Evolutionary conservation across 2,797 vertebrate species (phyloP).

Genomic region (Zenarchopterus dispar): DNA sequence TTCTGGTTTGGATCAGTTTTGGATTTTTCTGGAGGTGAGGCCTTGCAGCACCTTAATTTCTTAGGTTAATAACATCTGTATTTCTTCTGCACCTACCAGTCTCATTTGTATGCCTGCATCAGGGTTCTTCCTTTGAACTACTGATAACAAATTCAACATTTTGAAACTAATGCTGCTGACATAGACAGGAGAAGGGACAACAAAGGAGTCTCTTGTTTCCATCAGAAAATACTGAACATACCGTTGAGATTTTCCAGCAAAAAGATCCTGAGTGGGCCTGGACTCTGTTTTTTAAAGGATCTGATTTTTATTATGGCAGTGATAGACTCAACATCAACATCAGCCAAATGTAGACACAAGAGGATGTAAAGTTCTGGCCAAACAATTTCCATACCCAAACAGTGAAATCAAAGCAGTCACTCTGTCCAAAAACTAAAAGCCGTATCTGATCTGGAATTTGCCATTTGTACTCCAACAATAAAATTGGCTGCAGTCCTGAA

Average conservation of each 20-base stretch:
- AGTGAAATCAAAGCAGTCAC: constrained; percentile 36
- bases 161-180: constrained; percentile 15
- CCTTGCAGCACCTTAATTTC: too few relatives aligned
- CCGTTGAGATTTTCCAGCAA: constrained; percentile 3
- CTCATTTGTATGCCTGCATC: too few relatives aligned
- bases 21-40: too few relatives aligned
- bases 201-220: not conserved
- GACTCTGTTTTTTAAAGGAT: constrained; percentile 4
- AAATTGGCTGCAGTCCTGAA: constrained; percentile 14
- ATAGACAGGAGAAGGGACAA: constrained; percentile 22
- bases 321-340: constrained; percentile 4
- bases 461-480: constrained; percentile 8
- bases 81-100: too few relatives aligned
- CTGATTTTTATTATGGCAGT: constrained; percentile 17
- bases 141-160: constrained; percentile 12
- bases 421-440: constrained; percentile 40
- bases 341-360: constrained; percentile 17
- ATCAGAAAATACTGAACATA: not conserved
- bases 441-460: constrained; percentile 56
- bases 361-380: constrained; percentile 32
- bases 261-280: constrained; percentile 3
- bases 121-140: not conserved
- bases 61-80: too few relatives aligned
- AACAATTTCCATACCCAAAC: constrained; percentile 26
- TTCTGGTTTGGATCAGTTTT: too few relatives aligned